phyloP scores from a whole-genome alignment of 1,140 invertebrate genomes.

The Drosophila novamexicana region DNA sequence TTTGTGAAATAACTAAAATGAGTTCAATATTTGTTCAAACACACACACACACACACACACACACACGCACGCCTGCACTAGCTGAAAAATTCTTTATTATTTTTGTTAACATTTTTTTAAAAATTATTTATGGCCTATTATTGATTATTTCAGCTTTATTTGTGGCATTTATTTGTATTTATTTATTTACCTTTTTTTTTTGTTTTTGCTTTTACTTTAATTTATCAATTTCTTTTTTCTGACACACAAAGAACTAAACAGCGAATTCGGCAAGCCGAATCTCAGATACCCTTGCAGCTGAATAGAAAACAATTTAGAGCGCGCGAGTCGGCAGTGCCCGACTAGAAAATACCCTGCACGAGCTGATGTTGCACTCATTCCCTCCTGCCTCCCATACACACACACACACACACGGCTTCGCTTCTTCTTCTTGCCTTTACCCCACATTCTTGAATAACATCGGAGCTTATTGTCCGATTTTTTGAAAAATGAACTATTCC shows the following conservation, averaged over 20 bases:
- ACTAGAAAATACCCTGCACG: too few species aligned
- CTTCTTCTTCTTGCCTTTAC: too few species aligned
- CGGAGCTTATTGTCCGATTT: too few species aligned
- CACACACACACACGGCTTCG: too few species aligned
- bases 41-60: background rate
- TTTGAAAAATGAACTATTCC: too few species aligned
- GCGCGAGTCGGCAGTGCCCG: too few species aligned
- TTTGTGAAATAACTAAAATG: constrained; percentile 32
- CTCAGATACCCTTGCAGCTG: constrained; percentile 23
- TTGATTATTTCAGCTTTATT: constrained; percentile 42
- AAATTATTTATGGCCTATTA: constrained; percentile 32
- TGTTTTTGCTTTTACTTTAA: background rate
- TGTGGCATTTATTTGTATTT: constrained; percentile 20
- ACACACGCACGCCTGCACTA: background rate
- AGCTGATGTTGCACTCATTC: too few species aligned
- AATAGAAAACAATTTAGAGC: background rate
- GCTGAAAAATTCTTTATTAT: constrained; percentile 10
- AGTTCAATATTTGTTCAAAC: constrained; percentile 32
- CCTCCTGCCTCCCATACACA: too few species aligned
- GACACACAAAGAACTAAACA: background rate
- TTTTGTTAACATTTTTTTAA: constrained; percentile 7
- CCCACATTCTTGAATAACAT: too few species aligned
- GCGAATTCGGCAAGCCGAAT: constrained; percentile 4
- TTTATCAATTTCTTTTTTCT: constrained; percentile 13
- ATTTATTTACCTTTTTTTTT: background rate